A percentile compares a stretch with the other conserved stretches of the same genome.
Evolutionary conservation across 1,140 invertebrate genomes (phyloP).

Genomic region (Cheumatopsyche charites): DNA sequence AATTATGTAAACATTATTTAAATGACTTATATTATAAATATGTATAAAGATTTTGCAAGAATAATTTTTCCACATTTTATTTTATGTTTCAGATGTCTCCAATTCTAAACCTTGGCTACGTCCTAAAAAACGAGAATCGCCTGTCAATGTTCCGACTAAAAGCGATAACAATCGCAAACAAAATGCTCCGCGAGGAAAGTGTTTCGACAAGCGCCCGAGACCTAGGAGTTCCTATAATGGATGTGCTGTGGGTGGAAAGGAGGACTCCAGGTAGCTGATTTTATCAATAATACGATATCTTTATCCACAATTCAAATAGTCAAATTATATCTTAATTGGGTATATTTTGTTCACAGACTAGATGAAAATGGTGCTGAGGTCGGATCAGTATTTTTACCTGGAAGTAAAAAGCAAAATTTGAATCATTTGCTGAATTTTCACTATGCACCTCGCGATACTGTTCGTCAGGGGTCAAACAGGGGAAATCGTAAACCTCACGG

Average conservation of each 20-base stretch:
- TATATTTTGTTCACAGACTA: conserved; percentile 50
- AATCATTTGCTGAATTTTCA: conserved; percentile 92
- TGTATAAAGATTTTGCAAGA: no score
- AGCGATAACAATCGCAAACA: conserved; percentile 69
- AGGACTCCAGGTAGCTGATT: conserved; percentile 69
- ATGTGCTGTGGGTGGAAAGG: conserved; percentile 67
- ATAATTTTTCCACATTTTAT: no score
- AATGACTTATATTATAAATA: no score
- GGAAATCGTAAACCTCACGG: conserved; percentile 51
- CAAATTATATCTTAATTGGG: not conserved
- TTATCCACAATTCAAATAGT: not conserved
- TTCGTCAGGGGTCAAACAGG: conserved; percentile 50
- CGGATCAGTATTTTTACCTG: conserved; percentile 79
- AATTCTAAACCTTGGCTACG: conserved; percentile 68
- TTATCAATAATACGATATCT: not conserved
- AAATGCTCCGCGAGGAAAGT: conserved; percentile 66
- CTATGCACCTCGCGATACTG: conserved; percentile 68
- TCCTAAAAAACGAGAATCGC: conserved; percentile 68
- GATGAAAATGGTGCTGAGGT: conserved; percentile 72
- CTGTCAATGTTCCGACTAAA: conserved; percentile 61
- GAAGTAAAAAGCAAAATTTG: conserved; percentile 90
- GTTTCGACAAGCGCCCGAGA: conserved; percentile 77
- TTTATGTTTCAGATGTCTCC: conserved; percentile 60
- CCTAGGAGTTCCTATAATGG: conserved; percentile 68
- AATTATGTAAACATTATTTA: no score